These are phyloP conservation scores for Vulpes vulpes DNA, from an alignment of 2,113 vertebrate genomes.

Conservation along the genomic window DNA sequence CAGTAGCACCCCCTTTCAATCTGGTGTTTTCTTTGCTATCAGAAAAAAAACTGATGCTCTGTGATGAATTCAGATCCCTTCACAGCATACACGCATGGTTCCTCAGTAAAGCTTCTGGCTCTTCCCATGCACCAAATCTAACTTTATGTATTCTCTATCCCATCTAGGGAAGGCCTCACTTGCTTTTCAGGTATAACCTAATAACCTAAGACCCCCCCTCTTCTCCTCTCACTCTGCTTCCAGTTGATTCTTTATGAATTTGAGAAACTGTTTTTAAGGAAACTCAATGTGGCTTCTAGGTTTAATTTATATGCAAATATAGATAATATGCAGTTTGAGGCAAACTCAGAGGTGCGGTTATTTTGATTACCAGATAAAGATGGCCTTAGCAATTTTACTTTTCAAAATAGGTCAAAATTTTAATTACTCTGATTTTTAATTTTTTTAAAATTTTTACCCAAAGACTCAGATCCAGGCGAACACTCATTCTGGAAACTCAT, in stretches of 20 bases:
- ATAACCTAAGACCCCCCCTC: neutral
- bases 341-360: neutral
- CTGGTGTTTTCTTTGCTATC: neutral
- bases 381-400: neutral
- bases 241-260: neutral
- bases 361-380: neutral
- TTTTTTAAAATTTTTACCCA: constrained; percentile 5
- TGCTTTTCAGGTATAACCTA: neutral
- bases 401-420: neutral
- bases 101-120: neutral
- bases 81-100: neutral
- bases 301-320: neutral
- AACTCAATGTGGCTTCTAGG: neutral
- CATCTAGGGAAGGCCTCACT: neutral
- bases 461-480: constrained; percentile 89
- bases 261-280: constrained; percentile 30
- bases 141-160: neutral
- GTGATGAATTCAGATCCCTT: neutral
- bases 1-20: neutral
- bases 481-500: constrained; percentile 93
- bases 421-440: neutral
- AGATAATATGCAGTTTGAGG: neutral
- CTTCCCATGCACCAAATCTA: neutral
- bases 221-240: neutral
- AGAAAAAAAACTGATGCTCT: neutral